Conservation (phyloP, 2,797 vertebrate genomes). For the Gadopsis bispinosus region DNA sequence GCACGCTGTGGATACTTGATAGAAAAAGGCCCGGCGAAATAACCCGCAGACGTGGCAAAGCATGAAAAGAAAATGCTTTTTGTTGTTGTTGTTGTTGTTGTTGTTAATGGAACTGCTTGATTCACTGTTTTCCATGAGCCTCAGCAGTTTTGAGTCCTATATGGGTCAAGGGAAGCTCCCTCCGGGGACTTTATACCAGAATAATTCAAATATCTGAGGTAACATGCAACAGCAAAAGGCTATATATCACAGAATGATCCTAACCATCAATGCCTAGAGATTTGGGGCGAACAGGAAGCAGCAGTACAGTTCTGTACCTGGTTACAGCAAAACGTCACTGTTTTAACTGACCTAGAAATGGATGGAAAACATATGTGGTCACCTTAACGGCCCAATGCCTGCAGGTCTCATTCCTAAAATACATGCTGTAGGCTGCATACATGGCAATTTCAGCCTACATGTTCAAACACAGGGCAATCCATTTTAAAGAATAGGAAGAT, state of each 20-base stretch:
- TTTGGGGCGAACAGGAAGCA: not conserved
- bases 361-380: not conserved
- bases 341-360: not conserved
- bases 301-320: not conserved
- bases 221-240: not conserved
- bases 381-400: not conserved
- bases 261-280: not conserved
- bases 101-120: not conserved
- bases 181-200: not conserved
- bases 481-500: not conserved
- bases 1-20: not conserved
- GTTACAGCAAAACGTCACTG: not conserved
- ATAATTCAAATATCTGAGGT: not conserved
- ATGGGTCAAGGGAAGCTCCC: not conserved
- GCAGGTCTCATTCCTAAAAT: not conserved
- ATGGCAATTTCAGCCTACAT: too few relatives aligned
- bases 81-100: too few relatives aligned
- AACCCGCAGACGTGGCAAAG: not conserved
- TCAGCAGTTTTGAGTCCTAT: slow-evolving; percentile 11
- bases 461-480: too few relatives aligned
- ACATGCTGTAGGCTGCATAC: too few relatives aligned
- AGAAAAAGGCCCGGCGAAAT: not conserved
- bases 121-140: not conserved
- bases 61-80: too few relatives aligned
- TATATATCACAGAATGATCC: not conserved